Conservation (phyloP, 2,113 vertebrate genomes). For the Rattus rattus region DNA sequence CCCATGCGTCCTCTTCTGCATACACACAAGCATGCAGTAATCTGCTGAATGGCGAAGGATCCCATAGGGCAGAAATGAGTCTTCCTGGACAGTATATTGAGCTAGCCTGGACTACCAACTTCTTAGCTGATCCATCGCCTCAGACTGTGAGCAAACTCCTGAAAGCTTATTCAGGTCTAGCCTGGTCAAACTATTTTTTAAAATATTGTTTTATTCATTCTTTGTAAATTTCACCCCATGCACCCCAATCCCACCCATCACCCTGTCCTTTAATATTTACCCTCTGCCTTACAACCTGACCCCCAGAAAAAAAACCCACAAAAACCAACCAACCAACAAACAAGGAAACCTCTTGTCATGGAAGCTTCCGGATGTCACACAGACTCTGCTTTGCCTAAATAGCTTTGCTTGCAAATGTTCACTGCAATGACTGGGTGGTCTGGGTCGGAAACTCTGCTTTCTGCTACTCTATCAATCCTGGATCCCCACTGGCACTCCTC, state of each 20-base stretch:
- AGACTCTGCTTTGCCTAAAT: background rate
- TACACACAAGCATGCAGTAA: background rate
- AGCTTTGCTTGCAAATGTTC: background rate
- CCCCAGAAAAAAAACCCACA: background rate
- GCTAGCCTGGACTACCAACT: background rate
- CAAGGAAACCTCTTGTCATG: background rate
- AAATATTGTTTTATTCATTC: background rate
- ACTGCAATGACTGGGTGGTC: background rate
- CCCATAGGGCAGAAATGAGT: background rate
- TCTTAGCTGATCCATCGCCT: background rate
- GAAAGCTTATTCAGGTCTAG: background rate
- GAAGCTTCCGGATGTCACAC: background rate
- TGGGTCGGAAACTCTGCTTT: background rate
- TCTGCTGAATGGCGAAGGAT: background rate
- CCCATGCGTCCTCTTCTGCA: background rate
- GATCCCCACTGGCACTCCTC: background rate
- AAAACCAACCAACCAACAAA: background rate
- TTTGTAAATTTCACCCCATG: background rate
- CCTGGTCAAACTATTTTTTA: background rate
- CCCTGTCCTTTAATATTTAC: background rate
- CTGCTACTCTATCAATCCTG: background rate
- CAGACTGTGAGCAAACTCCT: background rate
- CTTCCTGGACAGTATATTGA: background rate
- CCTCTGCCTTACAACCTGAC: background rate
- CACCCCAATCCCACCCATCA: background rate